Evolutionary conservation across 1,140 invertebrate species (phyloP).

Genomic region (Sycophila sp.): DNA sequence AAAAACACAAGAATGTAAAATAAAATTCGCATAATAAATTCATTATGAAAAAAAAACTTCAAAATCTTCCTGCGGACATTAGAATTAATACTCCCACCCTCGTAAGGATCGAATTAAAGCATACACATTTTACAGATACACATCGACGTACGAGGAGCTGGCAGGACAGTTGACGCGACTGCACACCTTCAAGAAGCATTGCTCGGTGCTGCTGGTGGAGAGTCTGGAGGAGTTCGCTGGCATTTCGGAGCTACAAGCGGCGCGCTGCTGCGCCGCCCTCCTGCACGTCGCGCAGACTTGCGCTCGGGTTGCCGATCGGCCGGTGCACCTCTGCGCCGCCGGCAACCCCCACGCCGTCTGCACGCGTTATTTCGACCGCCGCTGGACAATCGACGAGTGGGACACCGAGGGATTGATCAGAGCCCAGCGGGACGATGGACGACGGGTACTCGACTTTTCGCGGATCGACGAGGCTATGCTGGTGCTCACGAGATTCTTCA

Average conservation of each 20-base stretch:
- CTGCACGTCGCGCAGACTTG: conserved; percentile 52
- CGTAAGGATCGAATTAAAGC: not conserved
- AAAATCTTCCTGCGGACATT: too few relatives aligned
- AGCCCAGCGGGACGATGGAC: not conserved
- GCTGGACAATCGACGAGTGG: too few relatives aligned
- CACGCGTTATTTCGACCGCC: too few relatives aligned
- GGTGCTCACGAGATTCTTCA: not conserved
- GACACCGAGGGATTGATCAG: too few relatives aligned
- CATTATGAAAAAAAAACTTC: too few relatives aligned
- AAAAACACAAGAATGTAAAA: too few relatives aligned
- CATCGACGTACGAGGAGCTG: conserved; percentile 46
- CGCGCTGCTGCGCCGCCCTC: conserved; percentile 49
- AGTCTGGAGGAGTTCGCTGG: conserved; percentile 52
- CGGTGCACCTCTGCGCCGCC: conserved; percentile 41
- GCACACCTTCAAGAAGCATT: conserved; percentile 48
- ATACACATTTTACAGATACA: not conserved
- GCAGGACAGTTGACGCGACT: conserved; percentile 50
- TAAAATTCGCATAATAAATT: too few relatives aligned
- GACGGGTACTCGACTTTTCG: not conserved
- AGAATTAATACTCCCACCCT: too few relatives aligned
- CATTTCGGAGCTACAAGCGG: conserved; percentile 38
- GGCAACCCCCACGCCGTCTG: too few relatives aligned
- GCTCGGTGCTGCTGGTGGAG: conserved; percentile 56
- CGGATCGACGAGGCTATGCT: conserved; percentile 21
- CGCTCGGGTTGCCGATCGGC: not conserved